Base-by-base conservation (phyloP, 1,140 invertebrate species). In the Cecropterus lyciades region DNA sequence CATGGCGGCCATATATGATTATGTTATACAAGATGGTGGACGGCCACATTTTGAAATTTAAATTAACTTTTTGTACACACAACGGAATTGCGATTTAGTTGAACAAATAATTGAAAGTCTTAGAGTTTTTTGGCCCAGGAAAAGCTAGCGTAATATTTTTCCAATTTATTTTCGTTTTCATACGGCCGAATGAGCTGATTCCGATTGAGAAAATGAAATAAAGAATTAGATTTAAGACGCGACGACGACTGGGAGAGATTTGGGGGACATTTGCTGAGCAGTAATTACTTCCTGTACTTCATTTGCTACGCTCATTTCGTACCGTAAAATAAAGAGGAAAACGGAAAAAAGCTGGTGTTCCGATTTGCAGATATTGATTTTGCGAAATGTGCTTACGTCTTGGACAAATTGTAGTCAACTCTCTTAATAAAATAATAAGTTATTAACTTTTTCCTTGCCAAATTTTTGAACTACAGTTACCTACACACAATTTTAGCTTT, bases 251-350 rank as follows among this genome's bases (percentile, higher is more conserved):
- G 16, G 14, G n/a, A n/a, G 10, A 45, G 40, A 59, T 59, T 59
- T 46, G 55, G 55, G 40, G 56, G 43, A 45, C 42, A 45, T 59
- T 53, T 52, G 13, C 20, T 27, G n/a, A 59, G 42, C 55, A 45
- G 55, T 59, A 59, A 59, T 46, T 59, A 59, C 42, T 59, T 59
- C 55, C 55, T 59, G 55, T 59, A 16, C 55, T 59, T 46, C 42
- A 59, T 59, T 59, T 59, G 20, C 17, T 59, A 24, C 55, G 55
- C 55, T 59, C 55, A 59, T 59, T 59, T 59, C 27, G 42, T 57
- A 30, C 20, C 9, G n/a, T 30, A 46, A 57, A 45, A 10, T 45
- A 45, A 45, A 52, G 27, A 27, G 13, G 27, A n/a, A 51, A 20
- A n/a, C 27, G 17, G 48, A 51, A 27, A 49, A 24, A 52, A 9